Conservation (phyloP, 2,888 invertebrate genomes). For the Chloroclysta siterata region DNA sequence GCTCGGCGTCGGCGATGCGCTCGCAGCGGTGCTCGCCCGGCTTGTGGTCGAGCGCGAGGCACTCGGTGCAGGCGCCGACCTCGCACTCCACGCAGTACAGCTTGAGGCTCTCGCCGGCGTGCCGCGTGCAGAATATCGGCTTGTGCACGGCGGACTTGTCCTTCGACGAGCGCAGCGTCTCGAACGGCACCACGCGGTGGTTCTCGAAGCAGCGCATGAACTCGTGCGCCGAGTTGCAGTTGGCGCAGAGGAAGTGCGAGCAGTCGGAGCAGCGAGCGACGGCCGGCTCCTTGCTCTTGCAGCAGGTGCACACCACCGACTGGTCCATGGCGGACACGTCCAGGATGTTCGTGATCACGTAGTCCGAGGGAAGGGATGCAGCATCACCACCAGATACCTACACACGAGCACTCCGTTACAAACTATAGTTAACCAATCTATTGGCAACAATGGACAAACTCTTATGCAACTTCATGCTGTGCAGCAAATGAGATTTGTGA, state of each 20-base stretch:
- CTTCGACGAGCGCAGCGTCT: constrained; percentile 91
- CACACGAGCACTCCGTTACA: constrained; percentile 17
- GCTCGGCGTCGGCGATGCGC: constrained; percentile 91
- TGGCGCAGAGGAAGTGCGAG: constrained; percentile 96
- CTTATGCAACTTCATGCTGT: constrained; percentile 12
- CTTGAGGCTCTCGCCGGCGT: constrained; percentile 93
- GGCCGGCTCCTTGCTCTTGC: constrained; percentile 97
- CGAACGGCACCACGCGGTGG: constrained; percentile 95
- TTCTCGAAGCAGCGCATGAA: constrained; percentile 99
- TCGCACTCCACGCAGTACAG: constrained; percentile 95
- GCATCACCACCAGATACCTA: constrained; percentile 91
- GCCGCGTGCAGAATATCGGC: constrained; percentile 93
- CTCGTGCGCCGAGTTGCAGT: constrained; percentile 97
- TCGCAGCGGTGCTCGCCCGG: constrained; percentile 93
- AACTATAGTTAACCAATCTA: neutral
- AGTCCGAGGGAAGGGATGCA: constrained; percentile 92
- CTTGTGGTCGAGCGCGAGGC: constrained; percentile 92
- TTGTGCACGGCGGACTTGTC: constrained; percentile 94
- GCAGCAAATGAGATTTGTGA: neutral
- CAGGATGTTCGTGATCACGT: constrained; percentile 93
- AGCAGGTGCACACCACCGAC: constrained; percentile 94
- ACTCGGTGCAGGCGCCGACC: constrained; percentile 94
- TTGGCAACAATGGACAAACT: no score
- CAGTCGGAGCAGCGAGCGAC: constrained; percentile 97
- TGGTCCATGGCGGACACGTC: constrained; percentile 92